Conservation (phyloP, 2,888 invertebrate species). For the Sceliomorpha sp. region DNA sequence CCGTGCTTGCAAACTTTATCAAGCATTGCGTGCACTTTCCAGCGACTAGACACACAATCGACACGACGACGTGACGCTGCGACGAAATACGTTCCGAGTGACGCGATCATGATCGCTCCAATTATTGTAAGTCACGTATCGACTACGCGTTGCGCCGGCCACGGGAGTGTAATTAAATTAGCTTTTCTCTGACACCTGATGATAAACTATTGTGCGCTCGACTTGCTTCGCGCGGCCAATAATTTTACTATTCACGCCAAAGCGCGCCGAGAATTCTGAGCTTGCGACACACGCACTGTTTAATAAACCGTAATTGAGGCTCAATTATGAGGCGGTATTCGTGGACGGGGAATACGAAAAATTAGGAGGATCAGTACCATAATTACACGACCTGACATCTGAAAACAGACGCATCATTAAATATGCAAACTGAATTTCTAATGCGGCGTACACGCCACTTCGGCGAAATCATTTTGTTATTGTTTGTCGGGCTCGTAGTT, state of each 20-base stretch:
- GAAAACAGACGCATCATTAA: slow-evolving; percentile 20
- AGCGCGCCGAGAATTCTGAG: slow-evolving; percentile 15
- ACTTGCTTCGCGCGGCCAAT: slow-evolving; percentile 25
- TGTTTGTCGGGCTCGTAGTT: slow-evolving; percentile 10
- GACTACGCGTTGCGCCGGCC: slow-evolving; percentile 33
- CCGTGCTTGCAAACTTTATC: slow-evolving; percentile 60
- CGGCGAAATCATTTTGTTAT: slow-evolving; percentile 12
- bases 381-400: neutral
- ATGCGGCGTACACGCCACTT: slow-evolving; percentile 17
- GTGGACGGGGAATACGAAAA: too few relatives aligned
- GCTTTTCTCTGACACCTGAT: slow-evolving; percentile 50
- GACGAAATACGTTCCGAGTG: slow-evolving; percentile 6
- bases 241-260: slow-evolving; percentile 32
- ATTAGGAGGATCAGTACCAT: too few relatives aligned
- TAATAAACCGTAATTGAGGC: slow-evolving; percentile 17
- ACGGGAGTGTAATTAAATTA: slow-evolving; percentile 37
- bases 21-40: slow-evolving; percentile 59
- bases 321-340: slow-evolving; percentile 12
- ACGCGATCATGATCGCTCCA: slow-evolving; percentile 68
- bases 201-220: slow-evolving; percentile 59
- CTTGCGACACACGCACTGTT: slow-evolving; percentile 8
- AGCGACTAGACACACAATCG: slow-evolving; percentile 63
- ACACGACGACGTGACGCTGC: slow-evolving; percentile 23
- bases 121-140: slow-evolving; percentile 78
- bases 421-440: slow-evolving; percentile 28